Percentiles rank a stretch among this genome's conserved stretches.
phyloP scores from a whole-genome alignment of 2,888 invertebrate species.

The Acleris emargana region DNA sequence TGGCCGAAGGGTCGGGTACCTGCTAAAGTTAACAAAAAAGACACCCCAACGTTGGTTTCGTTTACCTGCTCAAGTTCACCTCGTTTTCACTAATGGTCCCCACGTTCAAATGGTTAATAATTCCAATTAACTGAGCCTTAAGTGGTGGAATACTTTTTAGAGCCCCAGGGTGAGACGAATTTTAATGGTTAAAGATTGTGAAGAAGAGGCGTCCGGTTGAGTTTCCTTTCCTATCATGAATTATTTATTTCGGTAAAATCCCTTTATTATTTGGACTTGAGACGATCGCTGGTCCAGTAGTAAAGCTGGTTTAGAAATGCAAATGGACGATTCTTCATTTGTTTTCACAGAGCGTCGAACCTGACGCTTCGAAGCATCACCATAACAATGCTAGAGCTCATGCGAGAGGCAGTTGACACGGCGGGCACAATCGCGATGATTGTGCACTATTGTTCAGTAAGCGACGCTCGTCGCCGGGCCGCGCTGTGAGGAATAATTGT shows the following conservation, averaged over 20 bases:
- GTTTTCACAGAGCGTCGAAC: constrained; percentile 70
- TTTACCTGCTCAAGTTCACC: constrained; percentile 73
- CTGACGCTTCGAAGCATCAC: constrained; percentile 64
- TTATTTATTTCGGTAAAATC: constrained; percentile 67
- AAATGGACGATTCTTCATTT: constrained; percentile 65
- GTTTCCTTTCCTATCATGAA: constrained; percentile 61
- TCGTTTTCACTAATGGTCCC: constrained; percentile 70
- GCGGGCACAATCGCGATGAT: constrained; percentile 67
- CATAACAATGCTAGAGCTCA: constrained; percentile 75
- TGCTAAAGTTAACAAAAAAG: constrained; percentile 71
- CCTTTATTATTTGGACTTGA: constrained; percentile 49
- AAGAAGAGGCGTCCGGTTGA: constrained; percentile 51
- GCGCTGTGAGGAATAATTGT: constrained; percentile 57
- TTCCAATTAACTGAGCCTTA: constrained; percentile 72
- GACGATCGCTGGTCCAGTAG: constrained; percentile 47
- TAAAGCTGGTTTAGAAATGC: constrained; percentile 58
- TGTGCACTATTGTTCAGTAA: constrained; percentile 74
- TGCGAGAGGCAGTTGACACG: constrained; percentile 75
- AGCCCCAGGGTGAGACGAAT: constrained; percentile 66
- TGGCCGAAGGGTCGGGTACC: constrained; percentile 70
- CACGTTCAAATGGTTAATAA: constrained; percentile 71
- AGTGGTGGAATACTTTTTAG: constrained; percentile 59
- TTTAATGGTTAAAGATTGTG: constrained; percentile 61
- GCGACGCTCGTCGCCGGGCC: constrained; percentile 44
- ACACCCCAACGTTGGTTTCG: constrained; percentile 64